Evolutionary conservation across 2,113 vertebrate species (phyloP).

Genomic region (Ellobius talpinus): DNA sequence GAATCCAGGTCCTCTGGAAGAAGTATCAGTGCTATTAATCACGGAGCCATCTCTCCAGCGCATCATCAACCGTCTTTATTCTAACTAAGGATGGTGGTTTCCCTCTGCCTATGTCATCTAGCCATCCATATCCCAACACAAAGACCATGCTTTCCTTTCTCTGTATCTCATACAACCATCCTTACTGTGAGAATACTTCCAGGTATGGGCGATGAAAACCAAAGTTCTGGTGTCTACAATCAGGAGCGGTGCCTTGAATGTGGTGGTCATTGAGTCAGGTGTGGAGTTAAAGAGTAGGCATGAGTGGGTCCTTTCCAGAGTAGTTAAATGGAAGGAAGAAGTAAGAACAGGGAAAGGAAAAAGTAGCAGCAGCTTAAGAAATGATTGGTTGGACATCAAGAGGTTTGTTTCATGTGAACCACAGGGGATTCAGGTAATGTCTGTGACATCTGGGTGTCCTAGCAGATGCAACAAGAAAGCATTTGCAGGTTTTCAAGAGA

Average conservation of each 20-base stretch:
- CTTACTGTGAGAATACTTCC: too few species aligned
- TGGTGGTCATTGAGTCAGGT: rapidly evolving
- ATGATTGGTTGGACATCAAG: background rate
- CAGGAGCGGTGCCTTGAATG: rapidly evolving
- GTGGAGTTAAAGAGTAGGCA: background rate
- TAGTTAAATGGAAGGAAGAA: background rate
- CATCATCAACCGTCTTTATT: too few species aligned
- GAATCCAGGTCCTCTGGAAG: background rate
- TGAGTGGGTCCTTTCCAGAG: background rate
- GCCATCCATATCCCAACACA: background rate
- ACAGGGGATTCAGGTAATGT: background rate
- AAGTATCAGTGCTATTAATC: background rate
- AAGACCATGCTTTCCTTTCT: too few species aligned
- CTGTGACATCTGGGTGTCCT: background rate
- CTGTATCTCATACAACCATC: background rate
- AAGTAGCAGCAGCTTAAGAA: background rate
- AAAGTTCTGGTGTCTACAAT: background rate
- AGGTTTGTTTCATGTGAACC: background rate
- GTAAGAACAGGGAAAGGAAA: background rate
- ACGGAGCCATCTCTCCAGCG: background rate
- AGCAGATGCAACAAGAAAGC: background rate
- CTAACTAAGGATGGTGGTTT: background rate
- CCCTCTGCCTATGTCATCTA: background rate
- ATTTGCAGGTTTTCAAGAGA: background rate
- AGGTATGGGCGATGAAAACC: background rate